Evolutionary conservation across 2,113 vertebrate genomes (phyloP).

Genomic region (Haemorhous mexicanus): DNA sequence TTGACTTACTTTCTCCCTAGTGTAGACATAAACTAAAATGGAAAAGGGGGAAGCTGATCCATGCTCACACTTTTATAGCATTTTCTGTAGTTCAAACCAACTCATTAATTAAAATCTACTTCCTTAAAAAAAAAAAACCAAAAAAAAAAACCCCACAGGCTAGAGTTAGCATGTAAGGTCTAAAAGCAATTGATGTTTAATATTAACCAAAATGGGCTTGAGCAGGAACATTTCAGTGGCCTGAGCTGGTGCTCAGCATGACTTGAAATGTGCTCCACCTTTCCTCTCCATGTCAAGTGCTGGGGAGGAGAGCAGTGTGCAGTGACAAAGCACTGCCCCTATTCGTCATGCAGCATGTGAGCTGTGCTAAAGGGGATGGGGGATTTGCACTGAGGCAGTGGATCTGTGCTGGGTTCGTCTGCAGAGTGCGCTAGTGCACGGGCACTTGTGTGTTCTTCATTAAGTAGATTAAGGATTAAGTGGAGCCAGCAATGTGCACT

Average conservation of each 20-base stretch:
- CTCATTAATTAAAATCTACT: not conserved
- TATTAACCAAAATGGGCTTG: not conserved
- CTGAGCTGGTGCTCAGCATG: not conserved
- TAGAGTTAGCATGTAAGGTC: not conserved
- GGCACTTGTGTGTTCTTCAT: not conserved
- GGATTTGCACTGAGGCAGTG: not conserved
- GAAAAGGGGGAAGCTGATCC: not conserved
- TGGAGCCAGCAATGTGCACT: not conserved
- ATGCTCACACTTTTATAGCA: not conserved
- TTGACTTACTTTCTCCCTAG: not conserved
- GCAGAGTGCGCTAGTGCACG: not conserved
- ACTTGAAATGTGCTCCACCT: not conserved
- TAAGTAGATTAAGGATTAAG: not conserved
- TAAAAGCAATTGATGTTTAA: not conserved
- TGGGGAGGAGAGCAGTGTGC: not conserved
- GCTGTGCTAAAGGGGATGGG: not conserved
- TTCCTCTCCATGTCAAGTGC: rapidly evolving
- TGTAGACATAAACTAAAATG: not conserved
- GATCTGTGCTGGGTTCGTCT: not conserved
- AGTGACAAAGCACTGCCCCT: not conserved
- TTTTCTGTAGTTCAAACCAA: not conserved
- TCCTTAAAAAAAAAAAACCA: not conserved
- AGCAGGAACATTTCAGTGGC: not conserved
- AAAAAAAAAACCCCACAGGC: rapidly evolving
- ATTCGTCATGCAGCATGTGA: not conserved